phyloP scores from a whole-genome alignment of 2,113 vertebrate genomes.

The Phalacrocorax aristotelis region DNA sequence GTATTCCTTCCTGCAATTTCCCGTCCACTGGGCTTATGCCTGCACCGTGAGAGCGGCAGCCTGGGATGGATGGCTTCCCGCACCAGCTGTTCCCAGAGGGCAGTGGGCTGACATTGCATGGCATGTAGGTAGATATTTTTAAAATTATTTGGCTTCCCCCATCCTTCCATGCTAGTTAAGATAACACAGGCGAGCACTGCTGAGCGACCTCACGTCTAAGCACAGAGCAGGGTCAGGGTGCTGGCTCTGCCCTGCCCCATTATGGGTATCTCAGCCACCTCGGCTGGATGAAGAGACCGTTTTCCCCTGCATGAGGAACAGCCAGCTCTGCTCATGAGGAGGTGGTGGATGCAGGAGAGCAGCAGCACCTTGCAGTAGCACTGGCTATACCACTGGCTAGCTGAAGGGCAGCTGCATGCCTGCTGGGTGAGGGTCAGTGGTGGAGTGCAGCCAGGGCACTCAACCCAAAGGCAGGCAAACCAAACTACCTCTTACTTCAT shows the following conservation, averaged over 20 bases:
- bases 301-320: background rate
- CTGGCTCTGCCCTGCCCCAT: accelerated
- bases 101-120: background rate
- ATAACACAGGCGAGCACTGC: accelerated
- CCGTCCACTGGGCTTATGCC: background rate
- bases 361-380: accelerated
- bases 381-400: accelerated
- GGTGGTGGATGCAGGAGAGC: background rate
- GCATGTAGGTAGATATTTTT: background rate
- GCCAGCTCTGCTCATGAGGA: accelerated
- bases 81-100: background rate
- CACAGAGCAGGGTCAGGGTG: accelerated
- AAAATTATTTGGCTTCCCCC: background rate
- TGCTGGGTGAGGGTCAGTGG: background rate
- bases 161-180: background rate
- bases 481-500: background rate
- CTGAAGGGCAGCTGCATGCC: background rate
- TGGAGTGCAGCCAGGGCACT: background rate
- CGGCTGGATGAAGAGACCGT: background rate
- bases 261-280: background rate
- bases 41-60: background rate
- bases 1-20: constrained; percentile 7
- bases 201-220: accelerated
- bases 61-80: background rate
- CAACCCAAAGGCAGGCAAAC: background rate